phyloP scores from a whole-genome alignment of 2,888 invertebrate genomes.

The Macrophya alboannulata region DNA sequence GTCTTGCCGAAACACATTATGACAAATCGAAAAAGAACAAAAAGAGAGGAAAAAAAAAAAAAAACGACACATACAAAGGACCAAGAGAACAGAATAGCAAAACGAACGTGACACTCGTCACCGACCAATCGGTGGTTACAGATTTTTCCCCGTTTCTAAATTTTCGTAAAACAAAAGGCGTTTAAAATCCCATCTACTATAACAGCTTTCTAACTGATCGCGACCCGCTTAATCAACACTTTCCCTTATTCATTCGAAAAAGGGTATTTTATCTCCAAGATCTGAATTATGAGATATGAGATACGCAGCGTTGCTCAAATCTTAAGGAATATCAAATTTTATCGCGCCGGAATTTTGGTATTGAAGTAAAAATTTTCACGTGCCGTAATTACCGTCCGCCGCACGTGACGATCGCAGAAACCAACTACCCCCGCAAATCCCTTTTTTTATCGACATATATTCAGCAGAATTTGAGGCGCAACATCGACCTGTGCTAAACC shows the following conservation, averaged over 20 bases:
- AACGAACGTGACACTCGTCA: background rate
- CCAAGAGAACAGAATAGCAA: background rate
- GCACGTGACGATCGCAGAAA: background rate
- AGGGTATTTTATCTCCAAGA: background rate
- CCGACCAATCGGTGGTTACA: background rate
- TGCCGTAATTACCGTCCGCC: conserved; percentile 16
- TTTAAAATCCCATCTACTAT: background rate
- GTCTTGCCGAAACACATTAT: conserved; percentile 24
- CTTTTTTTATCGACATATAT: background rate
- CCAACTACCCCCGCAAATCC: background rate
- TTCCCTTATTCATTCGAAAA: conserved; percentile 32
- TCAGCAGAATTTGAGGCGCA: conserved; percentile 6
- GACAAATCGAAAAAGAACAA: background rate
- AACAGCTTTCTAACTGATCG: conserved; percentile 30
- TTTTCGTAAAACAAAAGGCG: conserved; percentile 20
- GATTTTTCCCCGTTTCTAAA: background rate
- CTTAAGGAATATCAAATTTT: conserved; percentile 19
- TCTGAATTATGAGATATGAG: background rate
- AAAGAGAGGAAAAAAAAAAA: too few species aligned
- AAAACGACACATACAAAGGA: background rate
- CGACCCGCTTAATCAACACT: conserved; percentile 14
- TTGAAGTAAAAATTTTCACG: conserved; percentile 3
- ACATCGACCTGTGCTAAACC: background rate
- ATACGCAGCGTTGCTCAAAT: conserved; percentile 27
- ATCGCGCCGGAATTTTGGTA: background rate